Evolutionary conservation across 2,888 invertebrate genomes (phyloP), one percentile per base, ranked within the genome.

Genomic region (Cantharis rufa): DNA sequence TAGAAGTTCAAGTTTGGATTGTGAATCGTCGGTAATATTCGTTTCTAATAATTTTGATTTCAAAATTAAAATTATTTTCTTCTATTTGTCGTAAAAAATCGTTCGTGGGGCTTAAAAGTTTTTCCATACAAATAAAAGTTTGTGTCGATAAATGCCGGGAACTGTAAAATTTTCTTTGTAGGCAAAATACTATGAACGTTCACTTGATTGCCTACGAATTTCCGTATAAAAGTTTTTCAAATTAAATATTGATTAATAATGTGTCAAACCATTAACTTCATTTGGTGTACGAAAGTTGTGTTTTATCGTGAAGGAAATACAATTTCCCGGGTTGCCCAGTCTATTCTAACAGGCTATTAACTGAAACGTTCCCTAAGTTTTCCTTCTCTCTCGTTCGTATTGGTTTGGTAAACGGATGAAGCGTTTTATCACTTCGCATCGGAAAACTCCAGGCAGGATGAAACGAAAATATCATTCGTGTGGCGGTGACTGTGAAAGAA

Each of bases 291-390:
- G 69, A 76, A 74, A 77, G 78, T 82, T 77, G 72, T 72, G 76
- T 81, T 82, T 82, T 81, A 63, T 71, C 81, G 77, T 81, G 83
- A 64, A 74, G 80, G 80, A 83, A 83, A 84, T 82, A 79, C 82
- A 78, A 82, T 84, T 84, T 84, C 83, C 84, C 84, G 83, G 84
- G 84, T 79, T 82, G 80, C 81, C 79, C 81, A 78, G 78, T 78
- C 77, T 80, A 79, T 80, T 71, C 75, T 74, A 48, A 68, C 70
- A 63, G 78, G 61, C 62, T 66, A 71, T 64, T 70, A 70, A 69
- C 71, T 69, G 16, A 62, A 69, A 66, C 72, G 21, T 62, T 15
- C 68, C 15, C 63, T 5, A 3, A 28, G 18, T 79, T 71, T 72
- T 75, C 78, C 70, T 28, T 83, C 82, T 77, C 78, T 76, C 27